Conservation (phyloP, 2,888 invertebrate species). For the Napeogenes sylphis region DNA sequence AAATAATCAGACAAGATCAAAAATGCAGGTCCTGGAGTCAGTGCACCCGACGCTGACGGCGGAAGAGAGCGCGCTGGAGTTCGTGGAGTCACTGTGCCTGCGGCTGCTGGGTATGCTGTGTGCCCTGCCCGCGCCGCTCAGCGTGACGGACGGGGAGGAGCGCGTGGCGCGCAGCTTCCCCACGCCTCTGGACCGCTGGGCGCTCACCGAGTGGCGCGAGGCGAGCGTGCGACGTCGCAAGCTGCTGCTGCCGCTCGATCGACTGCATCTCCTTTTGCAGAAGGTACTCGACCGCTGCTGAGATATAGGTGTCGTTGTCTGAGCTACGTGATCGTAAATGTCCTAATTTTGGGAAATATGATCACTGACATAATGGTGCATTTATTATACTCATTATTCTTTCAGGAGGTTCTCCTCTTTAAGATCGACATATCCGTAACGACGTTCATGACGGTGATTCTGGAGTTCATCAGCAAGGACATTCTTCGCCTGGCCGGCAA, state of each 20-base stretch:
- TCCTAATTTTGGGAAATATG: too few relatives aligned
- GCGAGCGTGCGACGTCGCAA: conserved; percentile 87
- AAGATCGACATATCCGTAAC: conserved; percentile 93
- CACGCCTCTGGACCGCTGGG: conserved; percentile 96
- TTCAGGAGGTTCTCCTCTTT: conserved; percentile 89
- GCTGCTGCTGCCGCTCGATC: conserved; percentile 92
- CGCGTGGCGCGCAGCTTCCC: conserved; percentile 94
- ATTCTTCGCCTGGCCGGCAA: conserved; percentile 97
- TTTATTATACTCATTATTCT: conserved; percentile 14
- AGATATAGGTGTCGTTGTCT: too few relatives aligned
- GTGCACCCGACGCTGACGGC: conserved; percentile 92
- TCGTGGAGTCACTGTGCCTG: conserved; percentile 94
- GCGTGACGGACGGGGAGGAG: conserved; percentile 94
- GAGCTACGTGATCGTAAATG: too few relatives aligned
- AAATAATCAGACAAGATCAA: too few relatives aligned
- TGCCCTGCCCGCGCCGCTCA: conserved; percentile 88
- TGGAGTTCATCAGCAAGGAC: conserved; percentile 97
- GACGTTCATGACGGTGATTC: conserved; percentile 92
- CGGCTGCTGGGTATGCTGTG: conserved; percentile 92
- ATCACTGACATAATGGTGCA: not conserved
- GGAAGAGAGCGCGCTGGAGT: conserved; percentile 92
- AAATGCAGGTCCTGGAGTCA: conserved; percentile 88
- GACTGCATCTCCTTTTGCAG: conserved; percentile 88
- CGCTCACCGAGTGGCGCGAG: conserved; percentile 91
- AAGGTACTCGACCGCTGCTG: conserved; percentile 43